Conservation (phyloP, 2,113 vertebrate genomes). For the Phylloscopus trochilus region DNA sequence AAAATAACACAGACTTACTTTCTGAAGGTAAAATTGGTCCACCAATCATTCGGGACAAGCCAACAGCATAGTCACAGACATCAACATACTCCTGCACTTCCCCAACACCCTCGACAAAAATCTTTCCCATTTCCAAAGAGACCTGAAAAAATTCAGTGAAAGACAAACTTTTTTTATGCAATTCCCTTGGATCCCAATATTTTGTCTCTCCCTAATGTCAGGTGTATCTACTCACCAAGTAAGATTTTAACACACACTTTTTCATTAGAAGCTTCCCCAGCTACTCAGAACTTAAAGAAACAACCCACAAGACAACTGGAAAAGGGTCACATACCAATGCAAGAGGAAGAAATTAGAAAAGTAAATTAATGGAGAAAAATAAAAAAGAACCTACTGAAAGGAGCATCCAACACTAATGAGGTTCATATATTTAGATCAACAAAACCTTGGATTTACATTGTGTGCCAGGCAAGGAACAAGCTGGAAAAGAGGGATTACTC, state of each 20-base stretch:
- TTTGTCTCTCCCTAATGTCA: neutral
- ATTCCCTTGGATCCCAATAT: neutral
- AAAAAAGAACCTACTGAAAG: neutral
- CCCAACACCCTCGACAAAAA: slow-evolving; percentile 93
- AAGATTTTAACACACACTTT: neutral
- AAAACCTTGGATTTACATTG: neutral
- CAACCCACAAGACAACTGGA: neutral
- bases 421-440: neutral
- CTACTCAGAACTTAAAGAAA: neutral
- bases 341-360: neutral
- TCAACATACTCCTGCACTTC: slow-evolving; percentile 98
- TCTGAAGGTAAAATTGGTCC: slow-evolving; percentile 94
- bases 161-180: neutral
- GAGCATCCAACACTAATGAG: neutral
- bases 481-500: neutral
- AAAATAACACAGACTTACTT: slow-evolving; percentile 70
- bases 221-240: neutral
- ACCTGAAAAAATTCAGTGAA: slow-evolving; percentile 72
- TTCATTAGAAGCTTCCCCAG: neutral
- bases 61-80: slow-evolving; percentile 96
- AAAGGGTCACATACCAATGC: neutral
- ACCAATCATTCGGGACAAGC: slow-evolving; percentile 94
- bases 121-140: slow-evolving; percentile 97
- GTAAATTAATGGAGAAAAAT: neutral
- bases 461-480: neutral